These are phyloP conservation scores for Ephialtes manifestator DNA, from an alignment of 2,888 invertebrate species.

Conservation along the genomic window DNA sequence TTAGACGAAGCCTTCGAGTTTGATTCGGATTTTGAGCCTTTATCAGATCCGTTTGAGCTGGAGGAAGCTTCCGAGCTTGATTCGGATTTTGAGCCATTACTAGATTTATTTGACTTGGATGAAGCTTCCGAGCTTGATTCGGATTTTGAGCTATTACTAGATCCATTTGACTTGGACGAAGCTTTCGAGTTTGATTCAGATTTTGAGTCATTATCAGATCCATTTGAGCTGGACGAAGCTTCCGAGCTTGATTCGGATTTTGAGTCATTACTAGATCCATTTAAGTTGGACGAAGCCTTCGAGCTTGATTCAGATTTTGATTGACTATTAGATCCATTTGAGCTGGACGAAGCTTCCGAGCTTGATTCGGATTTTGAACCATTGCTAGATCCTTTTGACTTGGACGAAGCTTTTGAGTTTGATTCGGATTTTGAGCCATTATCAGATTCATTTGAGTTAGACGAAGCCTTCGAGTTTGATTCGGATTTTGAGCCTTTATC, in stretches of 20 bases:
- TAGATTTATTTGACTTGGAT: not conserved
- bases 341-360: not conserved
- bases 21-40: not conserved
- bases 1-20: not conserved
- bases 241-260: not conserved
- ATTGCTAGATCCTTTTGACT: not conserved
- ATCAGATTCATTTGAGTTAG: not conserved
- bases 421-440: not conserved
- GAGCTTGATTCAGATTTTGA: not conserved
- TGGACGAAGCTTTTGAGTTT: not conserved
- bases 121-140: not conserved
- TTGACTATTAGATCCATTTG: not conserved
- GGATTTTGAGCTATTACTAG: not conserved
- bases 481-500: not conserved
- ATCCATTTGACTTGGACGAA: not conserved
- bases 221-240: not conserved
- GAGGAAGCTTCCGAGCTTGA: not conserved
- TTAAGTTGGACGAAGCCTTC: not conserved
- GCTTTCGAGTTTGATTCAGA: not conserved
- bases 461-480: not conserved
- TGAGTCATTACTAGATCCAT: not conserved
- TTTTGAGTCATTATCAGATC: not conserved
- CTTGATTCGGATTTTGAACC: not conserved
- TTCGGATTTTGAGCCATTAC: not conserved
- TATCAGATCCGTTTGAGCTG: not conserved